These are phyloP conservation scores for Corydoras maculifer DNA, from an alignment of 2,113 vertebrate species.

Conservation along the genomic window DNA sequence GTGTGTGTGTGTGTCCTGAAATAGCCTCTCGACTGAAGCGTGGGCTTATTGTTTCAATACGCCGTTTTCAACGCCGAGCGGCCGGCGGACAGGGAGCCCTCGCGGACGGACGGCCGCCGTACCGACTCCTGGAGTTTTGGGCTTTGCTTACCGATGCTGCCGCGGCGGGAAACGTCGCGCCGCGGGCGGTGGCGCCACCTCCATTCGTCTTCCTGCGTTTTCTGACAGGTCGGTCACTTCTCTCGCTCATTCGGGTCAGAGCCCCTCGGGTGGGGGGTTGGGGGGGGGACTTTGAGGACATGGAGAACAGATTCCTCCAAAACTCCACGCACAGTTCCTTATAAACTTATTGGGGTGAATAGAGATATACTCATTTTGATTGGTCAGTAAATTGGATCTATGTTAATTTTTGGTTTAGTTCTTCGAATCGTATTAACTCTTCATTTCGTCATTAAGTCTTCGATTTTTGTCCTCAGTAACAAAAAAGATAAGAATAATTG, in stretches of 20 bases:
- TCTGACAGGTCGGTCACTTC: conserved; percentile 15
- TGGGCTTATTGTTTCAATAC: conserved; percentile 13
- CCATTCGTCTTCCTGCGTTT: neutral
- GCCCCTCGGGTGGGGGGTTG: no score
- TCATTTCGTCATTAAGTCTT: no score
- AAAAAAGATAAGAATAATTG: no score
- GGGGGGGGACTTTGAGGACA: no score
- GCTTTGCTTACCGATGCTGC: conserved; percentile 10
- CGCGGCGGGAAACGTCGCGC: neutral
- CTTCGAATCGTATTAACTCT: no score
- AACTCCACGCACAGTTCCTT: no score
- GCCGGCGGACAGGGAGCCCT: conserved; percentile 16
- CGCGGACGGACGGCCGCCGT: neutral
- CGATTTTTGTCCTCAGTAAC: no score
- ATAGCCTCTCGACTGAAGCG: conserved; percentile 5
- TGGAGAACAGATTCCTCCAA: no score
- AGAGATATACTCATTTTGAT: no score
- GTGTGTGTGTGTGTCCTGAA: conserved; percentile 16
- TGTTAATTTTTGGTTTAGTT: no score
- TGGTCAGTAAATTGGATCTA: no score
- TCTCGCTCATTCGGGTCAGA: neutral
- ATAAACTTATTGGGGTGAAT: no score
- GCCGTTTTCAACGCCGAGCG: conserved; percentile 27
- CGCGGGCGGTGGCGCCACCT: neutral
- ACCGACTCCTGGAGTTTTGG: conserved; percentile 1